Base-by-base conservation (phyloP, 2,797 vertebrate genomes). In the Tamandua tetradactyla region DNA sequence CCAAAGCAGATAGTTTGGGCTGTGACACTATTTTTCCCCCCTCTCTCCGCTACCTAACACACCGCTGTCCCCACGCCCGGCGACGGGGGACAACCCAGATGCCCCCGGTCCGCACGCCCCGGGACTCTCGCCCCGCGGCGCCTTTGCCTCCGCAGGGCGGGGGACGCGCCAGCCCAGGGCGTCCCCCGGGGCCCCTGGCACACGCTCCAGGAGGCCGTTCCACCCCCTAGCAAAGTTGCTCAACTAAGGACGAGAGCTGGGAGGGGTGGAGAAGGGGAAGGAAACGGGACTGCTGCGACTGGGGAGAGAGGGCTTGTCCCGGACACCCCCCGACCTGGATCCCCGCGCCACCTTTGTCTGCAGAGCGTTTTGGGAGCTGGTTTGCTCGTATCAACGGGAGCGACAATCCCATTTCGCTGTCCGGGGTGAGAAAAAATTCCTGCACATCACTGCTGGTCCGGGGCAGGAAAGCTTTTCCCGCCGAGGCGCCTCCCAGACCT, bases 271-370 rank as follows among this genome's bases (percentile, higher is more conserved):
- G 87, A 72, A n/a, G 27, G 1, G 69, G 85, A 40, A 92, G 69
- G 42, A 68, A 92, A 61, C 84, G 25, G 81, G 69, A 42, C 47
- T 37, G 69, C 62, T 5, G 59, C 6, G 14, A 44, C 61, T 62
- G 0, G 30, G 57, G 59, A 4, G 25, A 71, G 20, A 79, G 57
- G 55, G 27, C 78, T 90, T 84, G 27, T 85, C 74, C 81, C 32
- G 52, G 72, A 87, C 85, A 86, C 83, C 64, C 66, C 68, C 68
- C 23, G 59, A 95, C 78, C 87, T n/a, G 49, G 79, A 71, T 91
- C 75, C 71, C 82, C 18, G 40, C 5, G 35, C 93, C 95, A 96
- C 97, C 97, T 97, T 97, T 97, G 97, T 97, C 96, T 97, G 35
- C 13, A 74, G 71, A 92, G 90, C 8, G 18, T 82, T 71, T 69